Percentiles rank a stretch among this genome's conserved stretches.
Conservation (phyloP, 2,888 invertebrate genomes). For the Gryllus longicercus region DNA sequence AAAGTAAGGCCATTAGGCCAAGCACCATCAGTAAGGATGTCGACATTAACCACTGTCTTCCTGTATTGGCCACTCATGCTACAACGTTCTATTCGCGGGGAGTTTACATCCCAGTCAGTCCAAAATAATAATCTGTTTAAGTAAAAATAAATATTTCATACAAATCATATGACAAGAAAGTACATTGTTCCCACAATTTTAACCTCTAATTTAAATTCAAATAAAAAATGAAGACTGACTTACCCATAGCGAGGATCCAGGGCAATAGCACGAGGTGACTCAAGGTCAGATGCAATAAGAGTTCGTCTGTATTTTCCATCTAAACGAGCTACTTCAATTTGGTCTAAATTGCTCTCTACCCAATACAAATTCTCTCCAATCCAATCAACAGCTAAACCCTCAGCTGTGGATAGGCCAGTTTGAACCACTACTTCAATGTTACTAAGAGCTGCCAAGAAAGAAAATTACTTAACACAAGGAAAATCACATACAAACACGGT, state of each 20-base stretch:
- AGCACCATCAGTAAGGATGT: slow-evolving; percentile 59
- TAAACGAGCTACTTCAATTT: slow-evolving; percentile 74
- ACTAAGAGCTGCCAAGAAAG: slow-evolving; percentile 53
- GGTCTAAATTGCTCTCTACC: slow-evolving; percentile 80
- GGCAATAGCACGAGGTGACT: slow-evolving; percentile 78
- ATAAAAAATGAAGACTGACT: slow-evolving; percentile 35
- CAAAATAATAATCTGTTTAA: slow-evolving; percentile 65
- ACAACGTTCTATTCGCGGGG: slow-evolving; percentile 77
- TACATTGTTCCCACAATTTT: not conserved
- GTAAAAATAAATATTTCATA: no score
- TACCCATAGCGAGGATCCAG: slow-evolving; percentile 73
- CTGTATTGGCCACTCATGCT: slow-evolving; percentile 72
- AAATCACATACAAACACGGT: not conserved
- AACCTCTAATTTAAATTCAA: not conserved
- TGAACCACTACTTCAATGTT: slow-evolving; percentile 79
- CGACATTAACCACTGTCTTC: slow-evolving; percentile 58
- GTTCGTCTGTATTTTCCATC: slow-evolving; percentile 75
- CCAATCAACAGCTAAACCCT: slow-evolving; percentile 89
- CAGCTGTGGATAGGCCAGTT: slow-evolving; percentile 79
- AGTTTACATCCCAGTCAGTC: slow-evolving; percentile 80
- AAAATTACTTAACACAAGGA: not conserved
- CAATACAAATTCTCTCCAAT: slow-evolving; percentile 81
- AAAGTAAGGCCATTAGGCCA: slow-evolving; percentile 84
- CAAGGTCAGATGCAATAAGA: slow-evolving; percentile 76
- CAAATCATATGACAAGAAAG: not conserved